Evolutionary conservation across 1,140 invertebrate species (phyloP).

Genomic region (Drosophila micromelanica): DNA sequence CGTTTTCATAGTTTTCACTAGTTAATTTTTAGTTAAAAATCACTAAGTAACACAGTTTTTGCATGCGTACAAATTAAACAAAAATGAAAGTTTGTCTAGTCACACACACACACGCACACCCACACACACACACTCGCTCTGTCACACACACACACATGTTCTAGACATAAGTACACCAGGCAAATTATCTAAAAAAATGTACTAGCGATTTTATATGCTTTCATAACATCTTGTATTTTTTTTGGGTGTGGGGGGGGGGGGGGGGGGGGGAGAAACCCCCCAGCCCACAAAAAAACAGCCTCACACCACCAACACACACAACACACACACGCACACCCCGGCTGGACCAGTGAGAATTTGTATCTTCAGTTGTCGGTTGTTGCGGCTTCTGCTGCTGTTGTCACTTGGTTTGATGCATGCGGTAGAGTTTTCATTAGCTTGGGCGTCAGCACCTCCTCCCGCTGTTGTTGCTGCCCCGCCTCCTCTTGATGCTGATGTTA

Average conservation of each 20-base stretch:
- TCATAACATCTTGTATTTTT: constrained; percentile 60
- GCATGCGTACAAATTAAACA: constrained; percentile 15
- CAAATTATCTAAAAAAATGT: constrained; percentile 77
- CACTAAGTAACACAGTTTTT: constrained; percentile 42
- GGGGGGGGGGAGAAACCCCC: not conserved
- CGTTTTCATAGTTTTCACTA: constrained; percentile 32
- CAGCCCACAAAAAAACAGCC: not conserved
- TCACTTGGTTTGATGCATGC: constrained; percentile 78
- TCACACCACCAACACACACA: not conserved
- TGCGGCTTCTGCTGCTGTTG: constrained; percentile 64
- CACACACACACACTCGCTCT: constrained; percentile 13
- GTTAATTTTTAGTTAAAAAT: constrained; percentile 38
- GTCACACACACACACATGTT: constrained; percentile 28
- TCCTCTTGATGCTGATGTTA: no score
- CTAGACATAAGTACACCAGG: constrained; percentile 77
- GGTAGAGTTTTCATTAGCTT: constrained; percentile 72
- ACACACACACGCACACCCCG: not conserved
- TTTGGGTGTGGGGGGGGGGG: no score
- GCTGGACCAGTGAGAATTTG: constrained; percentile 5
- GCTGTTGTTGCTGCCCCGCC: not conserved
- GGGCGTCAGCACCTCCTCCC: constrained; percentile 9
- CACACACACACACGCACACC: constrained; percentile 26
- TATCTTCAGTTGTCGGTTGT: constrained; percentile 51
- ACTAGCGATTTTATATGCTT: constrained; percentile 64
- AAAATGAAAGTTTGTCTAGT: constrained; percentile 48